Base-by-base conservation (phyloP, 1,140 invertebrate genomes). In the Zaprionus ghesquierei region DNA sequence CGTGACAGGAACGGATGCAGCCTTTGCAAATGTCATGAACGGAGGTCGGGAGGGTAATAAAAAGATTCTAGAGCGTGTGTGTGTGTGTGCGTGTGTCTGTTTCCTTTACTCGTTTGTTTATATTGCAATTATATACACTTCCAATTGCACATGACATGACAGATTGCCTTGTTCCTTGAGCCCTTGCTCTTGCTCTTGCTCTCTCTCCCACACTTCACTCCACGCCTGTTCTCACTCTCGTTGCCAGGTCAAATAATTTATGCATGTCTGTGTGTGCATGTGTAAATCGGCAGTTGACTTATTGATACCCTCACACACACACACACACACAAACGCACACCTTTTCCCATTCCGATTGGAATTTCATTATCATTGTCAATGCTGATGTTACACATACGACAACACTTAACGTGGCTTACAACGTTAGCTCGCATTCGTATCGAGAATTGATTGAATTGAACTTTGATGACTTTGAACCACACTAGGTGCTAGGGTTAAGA, bases 361-460 rank as follows among this genome's bases (percentile, higher is more conserved):
- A 87, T 89, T 87, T 89, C 84, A 87, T 89, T 89, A 87, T 82
- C 79, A 87, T 79, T 87, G 84, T 73, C 82, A 87, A 82, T 82
- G 84, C 58, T 70, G 66, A 46, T 31, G 49, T 63, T 56, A 59
- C 53, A 62, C 56, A 63, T 25, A 63, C 49, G 27, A 69, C 53
- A 63, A 74, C 71, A 74, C 71, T 68, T 69, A 72, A 72, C 35
- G 20, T 53, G 63, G 51, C 58, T 55, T 33, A 56, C 27, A 62
- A 5, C 12, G 41, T 58, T 62, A 56, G 61, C 66, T 63, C 22
- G 31, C 50, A 18, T 63, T 44, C 23, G 64, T 71, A 82, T 86
- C 79, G 75, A 62, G 82, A 87, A 86, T 87, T 86, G 84, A 87
- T 87, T 87, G 82, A 89, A 89, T 87, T 89, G 84, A 82, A 89